phyloP scores from a whole-genome alignment of 2,113 vertebrate genomes.

The Dicrurus megarhynchus region DNA sequence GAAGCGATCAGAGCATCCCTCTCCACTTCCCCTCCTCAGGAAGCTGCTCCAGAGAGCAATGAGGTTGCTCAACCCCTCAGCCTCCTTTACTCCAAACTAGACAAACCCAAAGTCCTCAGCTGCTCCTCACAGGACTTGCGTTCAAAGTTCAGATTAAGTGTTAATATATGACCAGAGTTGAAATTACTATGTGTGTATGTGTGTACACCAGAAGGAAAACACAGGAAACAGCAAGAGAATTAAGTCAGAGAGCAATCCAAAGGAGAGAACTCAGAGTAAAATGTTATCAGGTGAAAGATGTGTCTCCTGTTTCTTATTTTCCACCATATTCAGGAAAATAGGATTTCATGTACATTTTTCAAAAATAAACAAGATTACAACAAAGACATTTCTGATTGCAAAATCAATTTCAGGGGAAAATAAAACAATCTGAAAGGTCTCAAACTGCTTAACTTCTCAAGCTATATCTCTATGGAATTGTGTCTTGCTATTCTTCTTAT shows the following conservation, averaged over 20 bases:
- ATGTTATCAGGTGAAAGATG: background rate
- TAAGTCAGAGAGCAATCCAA: background rate
- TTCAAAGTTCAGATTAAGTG: background rate
- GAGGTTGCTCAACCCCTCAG: background rate
- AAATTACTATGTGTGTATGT: background rate
- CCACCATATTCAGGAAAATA: background rate
- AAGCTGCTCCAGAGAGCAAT: background rate
- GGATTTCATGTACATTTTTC: background rate
- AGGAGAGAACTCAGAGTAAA: background rate
- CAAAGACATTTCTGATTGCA: background rate
- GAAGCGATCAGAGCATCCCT: background rate
- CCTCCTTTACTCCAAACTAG: background rate
- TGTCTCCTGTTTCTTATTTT: background rate
- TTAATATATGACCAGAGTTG: background rate
- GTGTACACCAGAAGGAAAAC: background rate
- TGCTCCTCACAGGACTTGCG: background rate
- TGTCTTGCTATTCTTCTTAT: conserved; percentile 12
- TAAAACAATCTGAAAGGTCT: conserved; percentile 9
- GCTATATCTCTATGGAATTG: background rate
- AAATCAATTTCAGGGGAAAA: conserved; percentile 12
- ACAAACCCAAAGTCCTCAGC: background rate
- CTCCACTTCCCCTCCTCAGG: background rate
- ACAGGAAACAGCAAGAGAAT: background rate
- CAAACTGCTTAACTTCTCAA: background rate
- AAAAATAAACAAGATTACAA: conserved; percentile 15